Base-by-base conservation (phyloP, 2,797 vertebrate species). In the Onychomys leucogaster region DNA sequence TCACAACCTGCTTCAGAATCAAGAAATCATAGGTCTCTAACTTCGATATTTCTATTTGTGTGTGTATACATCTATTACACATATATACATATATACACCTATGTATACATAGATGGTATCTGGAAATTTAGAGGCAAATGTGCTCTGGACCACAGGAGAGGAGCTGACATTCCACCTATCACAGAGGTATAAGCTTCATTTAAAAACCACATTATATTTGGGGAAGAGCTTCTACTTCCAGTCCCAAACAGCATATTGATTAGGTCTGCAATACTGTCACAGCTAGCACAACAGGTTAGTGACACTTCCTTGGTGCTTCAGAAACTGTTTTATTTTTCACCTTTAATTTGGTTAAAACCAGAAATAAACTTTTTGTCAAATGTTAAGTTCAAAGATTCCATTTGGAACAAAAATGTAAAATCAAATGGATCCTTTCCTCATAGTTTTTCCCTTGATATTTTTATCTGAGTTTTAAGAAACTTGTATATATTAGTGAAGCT, bases 401-500 rank as follows among this genome's bases (percentile, higher is more conserved):
- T 94, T 67, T 12, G 78, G 34, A 95, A 85, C 0, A 6, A 76
- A 65, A 27, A 52, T 93, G 75, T 80, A 37, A 76, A 82, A 93
- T 90, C 37, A 19, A 78, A 65, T 85, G 5, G 17, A 34, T 4
- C 0, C 75, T 90, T 94, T 94, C n/a, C 89, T 90, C 6, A 5
- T 3, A 46, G 21, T 65, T 88, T 93, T 69, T 90, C 34, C 59
- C 13, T 46, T 16, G 76, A 75, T 91, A 75, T 92, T 88, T 61
- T 21, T 34, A 55, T 85, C 52, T 90, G 69, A 89, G 77, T 83
- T 95, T 94, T 92, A 75, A 91, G 92, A 91, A 94, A 1, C 2
- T 8, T 87, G 2, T 81, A 61, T 97, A 25, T 78, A 75, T 96
- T 90, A 82, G 86, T 94, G 63, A 97, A 32, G 12, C 49, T 91